A percentile compares a stretch with the other conserved stretches of the same genome.
phyloP scores from a whole-genome alignment of 2,888 invertebrate genomes.

The Lithophane leautieri region DNA sequence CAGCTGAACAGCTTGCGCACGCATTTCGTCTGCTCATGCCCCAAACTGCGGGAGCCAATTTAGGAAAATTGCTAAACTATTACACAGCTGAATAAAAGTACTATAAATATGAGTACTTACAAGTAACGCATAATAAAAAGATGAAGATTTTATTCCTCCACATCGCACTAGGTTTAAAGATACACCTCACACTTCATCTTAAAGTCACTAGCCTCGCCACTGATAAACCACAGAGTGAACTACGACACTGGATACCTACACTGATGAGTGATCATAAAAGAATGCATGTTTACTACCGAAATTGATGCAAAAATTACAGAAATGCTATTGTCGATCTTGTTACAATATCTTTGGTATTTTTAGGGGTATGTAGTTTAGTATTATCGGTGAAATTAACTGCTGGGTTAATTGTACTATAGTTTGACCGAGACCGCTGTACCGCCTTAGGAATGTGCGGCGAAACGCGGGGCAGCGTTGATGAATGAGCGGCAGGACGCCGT shows the following conservation, averaged over 20 bases:
- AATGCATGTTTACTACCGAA: slow-evolving; percentile 44
- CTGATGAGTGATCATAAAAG: background rate
- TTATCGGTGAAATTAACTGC: too few relatives aligned
- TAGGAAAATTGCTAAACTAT: background rate
- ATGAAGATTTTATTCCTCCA: slow-evolving; percentile 7
- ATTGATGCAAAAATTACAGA: slow-evolving; percentile 37
- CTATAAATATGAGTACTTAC: slow-evolving; percentile 31
- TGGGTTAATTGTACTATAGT: too few relatives aligned
- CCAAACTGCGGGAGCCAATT: background rate
- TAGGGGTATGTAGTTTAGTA: background rate
- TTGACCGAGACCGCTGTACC: too few relatives aligned
- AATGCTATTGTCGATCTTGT: slow-evolving; percentile 30
- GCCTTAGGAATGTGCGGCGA: too few relatives aligned
- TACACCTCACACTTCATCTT: background rate
- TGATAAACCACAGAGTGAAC: background rate
- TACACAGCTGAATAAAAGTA: fast-evolving
- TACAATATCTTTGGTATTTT: slow-evolving; percentile 18
- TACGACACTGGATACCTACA: background rate
- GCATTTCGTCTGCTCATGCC: background rate
- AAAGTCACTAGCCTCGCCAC: background rate
- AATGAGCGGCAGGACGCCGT: too few relatives aligned
- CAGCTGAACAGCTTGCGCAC: background rate
- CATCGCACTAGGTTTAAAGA: slow-evolving; percentile 15
- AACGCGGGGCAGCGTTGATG: too few relatives aligned
- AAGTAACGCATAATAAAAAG: slow-evolving; percentile 20